Conservation (phyloP, 1,140 invertebrate species). For the Ctenoplectra terminalis region DNA sequence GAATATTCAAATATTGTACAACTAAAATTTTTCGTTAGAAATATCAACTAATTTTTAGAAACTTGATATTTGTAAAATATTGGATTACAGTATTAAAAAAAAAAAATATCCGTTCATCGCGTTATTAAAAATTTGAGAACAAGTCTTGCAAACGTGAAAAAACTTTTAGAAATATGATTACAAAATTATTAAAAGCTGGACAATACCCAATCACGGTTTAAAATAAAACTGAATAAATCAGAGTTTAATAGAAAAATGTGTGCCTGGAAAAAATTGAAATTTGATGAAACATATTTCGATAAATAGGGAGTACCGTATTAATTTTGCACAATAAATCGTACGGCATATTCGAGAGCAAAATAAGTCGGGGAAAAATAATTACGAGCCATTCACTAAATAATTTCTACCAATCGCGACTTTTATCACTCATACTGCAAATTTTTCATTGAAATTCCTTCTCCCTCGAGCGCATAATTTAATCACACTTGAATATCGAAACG, state of each 20-base stretch:
- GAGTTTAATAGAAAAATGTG: background rate
- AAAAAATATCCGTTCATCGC: no score
- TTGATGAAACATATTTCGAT: background rate
- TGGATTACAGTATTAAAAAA: no score
- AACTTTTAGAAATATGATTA: background rate
- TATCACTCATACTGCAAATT: background rate
- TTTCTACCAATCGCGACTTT: background rate
- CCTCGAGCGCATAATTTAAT: background rate
- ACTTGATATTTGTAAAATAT: no score
- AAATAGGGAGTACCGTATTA: background rate
- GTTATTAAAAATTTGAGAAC: no score
- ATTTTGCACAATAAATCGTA: background rate
- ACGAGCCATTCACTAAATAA: background rate
- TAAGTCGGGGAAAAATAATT: background rate
- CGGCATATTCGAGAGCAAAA: background rate
- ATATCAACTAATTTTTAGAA: no score
- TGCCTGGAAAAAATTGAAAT: background rate
- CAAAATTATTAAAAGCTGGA: background rate
- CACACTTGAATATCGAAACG: background rate
- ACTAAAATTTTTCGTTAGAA: no score
- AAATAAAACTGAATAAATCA: background rate
- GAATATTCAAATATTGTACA: no score
- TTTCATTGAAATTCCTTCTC: background rate
- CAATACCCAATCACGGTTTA: no score
- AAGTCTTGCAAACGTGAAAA: no score